Evolutionary conservation across 2,888 invertebrate species (phyloP), one percentile per base, ranked within the genome.

Genomic region (Amorpha juglandis): DNA sequence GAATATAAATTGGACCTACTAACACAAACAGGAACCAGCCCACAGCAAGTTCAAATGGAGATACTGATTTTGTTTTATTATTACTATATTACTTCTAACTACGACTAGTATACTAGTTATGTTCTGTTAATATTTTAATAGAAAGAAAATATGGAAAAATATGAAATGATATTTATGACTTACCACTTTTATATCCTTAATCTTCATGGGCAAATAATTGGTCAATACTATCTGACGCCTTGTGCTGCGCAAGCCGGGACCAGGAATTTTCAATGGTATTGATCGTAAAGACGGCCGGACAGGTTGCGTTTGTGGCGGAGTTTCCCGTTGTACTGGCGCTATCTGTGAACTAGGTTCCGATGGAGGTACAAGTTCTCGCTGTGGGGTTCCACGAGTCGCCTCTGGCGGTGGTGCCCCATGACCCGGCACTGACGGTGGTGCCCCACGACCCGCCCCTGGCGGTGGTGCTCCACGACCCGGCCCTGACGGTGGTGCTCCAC

Each of bases 181-280:
- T 81, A 92, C 92, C 62, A 90, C 82, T 78, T 85, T 83, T 6
- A 87, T 71, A 53, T 94, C 89, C 68, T 92, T 68, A 6, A 65
- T 88, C 9, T 81, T 78, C 71, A 97, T 88, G 21, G 90, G 84
- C 63, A 97, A 84, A 83, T 97, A 96, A 78, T 97, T 97, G 0
- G 95, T 94, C 45, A 94, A 82, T 0, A 96, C 89, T 42, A 63
- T 78, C 0, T 95, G 68, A 0, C 12, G 16, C 51, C 67, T 74
- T 2, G 73, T 63, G 50, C 16, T 50, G 0, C 69, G 71, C 6
- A 87, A 83, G 0, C 48, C 87, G 4, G 63, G 71, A 6, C 86
- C 83, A 0, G 95, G 94, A n/a, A 86, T 80, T 70, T 86, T 91
- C 0, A 67, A 67, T 0, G 92, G 91, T 73, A 91, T 86, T 67